Conservation (phyloP, 1,140 invertebrate genomes). For the Bemisia tabaci region DNA sequence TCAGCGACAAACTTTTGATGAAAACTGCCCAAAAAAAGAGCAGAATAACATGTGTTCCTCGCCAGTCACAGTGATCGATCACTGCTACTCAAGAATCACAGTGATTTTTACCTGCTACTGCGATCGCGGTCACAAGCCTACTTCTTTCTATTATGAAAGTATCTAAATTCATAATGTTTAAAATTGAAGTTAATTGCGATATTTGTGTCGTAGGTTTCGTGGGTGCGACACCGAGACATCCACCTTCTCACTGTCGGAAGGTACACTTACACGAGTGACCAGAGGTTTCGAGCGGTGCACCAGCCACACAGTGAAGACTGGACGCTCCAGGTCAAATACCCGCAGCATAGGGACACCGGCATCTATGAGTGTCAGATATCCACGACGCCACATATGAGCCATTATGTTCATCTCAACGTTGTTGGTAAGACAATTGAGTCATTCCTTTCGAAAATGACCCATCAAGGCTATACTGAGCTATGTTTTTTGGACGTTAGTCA, state of each 20-base stretch:
- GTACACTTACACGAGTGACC: slow-evolving; percentile 83
- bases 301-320: slow-evolving; percentile 73
- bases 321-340: slow-evolving; percentile 77
- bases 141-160: too few relatives aligned
- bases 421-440: slow-evolving; percentile 49
- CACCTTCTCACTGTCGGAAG: slow-evolving; percentile 77
- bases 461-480: not conserved
- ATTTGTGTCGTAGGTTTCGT: slow-evolving; percentile 53
- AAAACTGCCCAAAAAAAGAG: too few relatives aligned
- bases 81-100: too few relatives aligned
- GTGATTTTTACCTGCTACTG: too few relatives aligned
- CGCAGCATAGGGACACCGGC: slow-evolving; percentile 65
- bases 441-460: not conserved
- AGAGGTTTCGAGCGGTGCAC: slow-evolving; percentile 72
- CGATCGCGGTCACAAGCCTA: too few relatives aligned
- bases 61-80: too few relatives aligned
- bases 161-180: too few relatives aligned
- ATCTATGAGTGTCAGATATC: slow-evolving; percentile 84
- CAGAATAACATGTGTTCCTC: too few relatives aligned
- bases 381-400: slow-evolving; percentile 74
- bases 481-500: slow-evolving; percentile 23
- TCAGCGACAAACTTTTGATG: too few relatives aligned
- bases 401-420: slow-evolving; percentile 70
- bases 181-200: too few relatives aligned
- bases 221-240: slow-evolving; percentile 76